Conservation (phyloP, 1,140 invertebrate species). For the Drosophila ogumai region DNA sequence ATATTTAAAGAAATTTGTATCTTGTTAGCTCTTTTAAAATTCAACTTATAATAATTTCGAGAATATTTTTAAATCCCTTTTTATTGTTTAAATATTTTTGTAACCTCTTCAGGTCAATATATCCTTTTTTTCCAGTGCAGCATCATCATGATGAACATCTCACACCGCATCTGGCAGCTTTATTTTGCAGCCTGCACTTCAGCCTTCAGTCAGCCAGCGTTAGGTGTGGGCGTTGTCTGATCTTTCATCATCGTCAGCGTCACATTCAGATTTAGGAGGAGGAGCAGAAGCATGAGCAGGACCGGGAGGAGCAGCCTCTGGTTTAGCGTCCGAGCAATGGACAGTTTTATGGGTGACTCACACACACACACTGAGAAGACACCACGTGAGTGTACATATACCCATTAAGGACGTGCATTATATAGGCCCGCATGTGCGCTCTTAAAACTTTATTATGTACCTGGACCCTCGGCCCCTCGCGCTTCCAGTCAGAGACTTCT, state of each 20-base stretch:
- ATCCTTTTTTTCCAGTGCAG: slow-evolving; percentile 6
- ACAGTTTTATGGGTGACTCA: slow-evolving; percentile 64
- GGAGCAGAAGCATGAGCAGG: slow-evolving; percentile 4
- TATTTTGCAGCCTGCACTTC: slow-evolving; percentile 60
- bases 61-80: not conserved
- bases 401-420: slow-evolving; percentile 44
- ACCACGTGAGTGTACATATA: slow-evolving; percentile 23
- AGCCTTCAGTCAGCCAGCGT: slow-evolving; percentile 55
- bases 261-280: slow-evolving; percentile 22
- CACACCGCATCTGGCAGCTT: slow-evolving; percentile 47
- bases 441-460: slow-evolving; percentile 64
- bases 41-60: not conserved
- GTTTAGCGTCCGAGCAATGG: slow-evolving; percentile 55
- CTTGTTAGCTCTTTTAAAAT: not conserved
- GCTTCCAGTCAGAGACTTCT: slow-evolving; percentile 32
- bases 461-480: slow-evolving; percentile 15
- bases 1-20: not conserved
- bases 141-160: slow-evolving; percentile 41
- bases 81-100: not conserved
- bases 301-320: slow-evolving; percentile 22
- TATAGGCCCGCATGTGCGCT: slow-evolving; percentile 57
- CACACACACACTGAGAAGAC: slow-evolving; percentile 11
- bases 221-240: slow-evolving; percentile 74
- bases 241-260: slow-evolving; percentile 75
- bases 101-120: accelerated